Evolutionary conservation across 1,140 invertebrate genomes (phyloP), one percentile per base, ranked within the genome.

Genomic region (Bombus superbus): DNA sequence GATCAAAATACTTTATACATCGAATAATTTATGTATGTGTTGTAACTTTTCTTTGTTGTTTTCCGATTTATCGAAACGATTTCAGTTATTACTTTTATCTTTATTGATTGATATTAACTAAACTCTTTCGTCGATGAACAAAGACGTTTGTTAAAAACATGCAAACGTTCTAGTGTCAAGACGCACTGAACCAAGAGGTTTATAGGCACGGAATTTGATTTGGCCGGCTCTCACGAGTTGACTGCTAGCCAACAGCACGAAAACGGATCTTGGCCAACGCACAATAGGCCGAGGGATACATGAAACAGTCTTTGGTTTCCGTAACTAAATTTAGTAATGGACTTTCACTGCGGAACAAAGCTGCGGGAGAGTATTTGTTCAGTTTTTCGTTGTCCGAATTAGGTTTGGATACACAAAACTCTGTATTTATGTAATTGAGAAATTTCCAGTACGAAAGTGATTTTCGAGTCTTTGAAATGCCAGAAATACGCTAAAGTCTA

Each of bases 241-340:
- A 75, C 73, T 53, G 44, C 32, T 32, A 35, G 73, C 73, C 73
- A 75, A 75, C 73, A 53, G n/a, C 15, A 18, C 22, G n/a, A 44
- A 32, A 75, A 15, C 47, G 47, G 32, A 75, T 75, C 47, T 75
- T 75, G 73, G 73, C 73, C 13, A 32, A 75, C 47, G 47, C 47
- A 75, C 73, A 75, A 75, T 75, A 57, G 73, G 44, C 73, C 47
- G 35, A 75, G 5, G 73, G n/a, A 47, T 44, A 74, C 18, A 22
- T 28, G 72, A 22, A 44, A 44, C n/a, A 35, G 40, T 32, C 44
- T 32, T 32, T 47, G 44, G 25, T 74, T 74, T 53, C 40, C 40
- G 10, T 53, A 47, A 47, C 44, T 28, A n/a, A 74, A 74, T 47
- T 74, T 15, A 3, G n/a, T 35, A 47, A 74, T 74, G 22, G 73